These are phyloP conservation scores for Thrips palmi DNA, from an alignment of 1,140 invertebrate genomes.

Conservation along the genomic window DNA sequence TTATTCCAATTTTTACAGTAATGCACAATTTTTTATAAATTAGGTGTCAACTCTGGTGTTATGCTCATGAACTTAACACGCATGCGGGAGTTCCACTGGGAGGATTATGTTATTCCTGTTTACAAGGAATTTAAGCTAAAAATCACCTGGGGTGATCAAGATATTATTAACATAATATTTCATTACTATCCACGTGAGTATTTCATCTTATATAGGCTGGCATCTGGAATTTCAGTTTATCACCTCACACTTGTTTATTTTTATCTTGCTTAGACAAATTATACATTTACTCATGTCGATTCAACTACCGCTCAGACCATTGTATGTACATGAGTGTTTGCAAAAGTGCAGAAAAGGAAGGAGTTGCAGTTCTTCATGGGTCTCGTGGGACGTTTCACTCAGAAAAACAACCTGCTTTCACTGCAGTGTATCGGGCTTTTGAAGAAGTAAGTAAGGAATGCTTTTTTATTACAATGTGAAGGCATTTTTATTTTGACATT, in stretches of 20 bases:
- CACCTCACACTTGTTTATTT: neutral
- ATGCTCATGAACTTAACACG: conserved; percentile 94
- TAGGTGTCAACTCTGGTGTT: conserved; percentile 86
- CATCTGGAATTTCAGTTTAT: conserved; percentile 3
- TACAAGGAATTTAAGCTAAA: conserved; percentile 69
- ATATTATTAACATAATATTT: conserved; percentile 92
- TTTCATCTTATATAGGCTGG: conserved; percentile 6
- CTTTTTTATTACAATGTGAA: conserved; percentile 1
- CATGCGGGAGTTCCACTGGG: conserved; percentile 73
- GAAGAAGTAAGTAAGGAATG: conserved; percentile 29
- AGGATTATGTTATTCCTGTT: conserved; percentile 61
- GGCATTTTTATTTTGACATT: neutral
- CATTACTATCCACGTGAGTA: conserved; percentile 59
- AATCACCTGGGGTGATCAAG: conserved; percentile 94
- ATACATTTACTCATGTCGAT: conserved; percentile 64
- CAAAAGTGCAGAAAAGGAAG: conserved; percentile 47
- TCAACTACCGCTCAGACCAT: conserved; percentile 86
- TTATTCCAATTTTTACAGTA: neutral
- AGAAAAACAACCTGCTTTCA: conserved; percentile 71
- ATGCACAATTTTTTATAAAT: conserved; percentile 1
- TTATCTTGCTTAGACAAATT: conserved; percentile 41
- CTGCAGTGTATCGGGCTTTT: conserved; percentile 51
- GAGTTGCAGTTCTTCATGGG: conserved; percentile 73
- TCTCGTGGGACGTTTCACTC: conserved; percentile 71
- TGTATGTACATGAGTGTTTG: conserved; percentile 88